Conservation (phyloP, 2,888 invertebrate species). For the Octodonta nipae region DNA sequence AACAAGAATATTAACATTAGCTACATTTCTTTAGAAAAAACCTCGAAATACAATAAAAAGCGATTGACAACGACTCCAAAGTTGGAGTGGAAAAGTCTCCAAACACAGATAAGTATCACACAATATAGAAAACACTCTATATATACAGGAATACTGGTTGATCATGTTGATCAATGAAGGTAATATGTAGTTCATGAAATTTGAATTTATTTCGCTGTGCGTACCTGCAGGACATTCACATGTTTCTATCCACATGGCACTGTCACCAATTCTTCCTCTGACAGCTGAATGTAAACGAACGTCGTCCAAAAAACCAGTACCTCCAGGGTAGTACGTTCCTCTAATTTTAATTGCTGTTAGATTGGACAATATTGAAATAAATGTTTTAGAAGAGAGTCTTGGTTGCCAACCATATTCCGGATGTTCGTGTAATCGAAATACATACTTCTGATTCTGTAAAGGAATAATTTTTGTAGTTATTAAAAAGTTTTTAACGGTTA, state of each 20-base stretch:
- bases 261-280: conserved; percentile 58
- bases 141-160: no score
- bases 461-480: no score
- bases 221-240: conserved; percentile 73
- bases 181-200: no score
- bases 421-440: conserved; percentile 83
- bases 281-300: conserved; percentile 81
- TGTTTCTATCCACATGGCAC: conserved; percentile 87
- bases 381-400: conserved; percentile 69
- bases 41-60: no score
- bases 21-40: no score
- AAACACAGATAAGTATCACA: no score
- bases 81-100: no score
- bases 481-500: no score
- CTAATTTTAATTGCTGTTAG: conserved; percentile 87
- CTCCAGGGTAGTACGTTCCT: conserved; percentile 75
- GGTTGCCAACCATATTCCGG: conserved; percentile 90
- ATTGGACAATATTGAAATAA: conserved; percentile 85
- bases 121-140: no score
- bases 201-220: not conserved
- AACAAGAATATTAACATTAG: no score
- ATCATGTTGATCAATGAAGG: no score
- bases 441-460: conserved; percentile 56
- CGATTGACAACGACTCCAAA: no score
- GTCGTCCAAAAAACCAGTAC: conserved; percentile 79